A percentile compares a stretch with the other conserved stretches of the same genome.
Evolutionary conservation across 2,888 invertebrate genomes (phyloP).

Genomic region (Rhagonycha fulva): DNA sequence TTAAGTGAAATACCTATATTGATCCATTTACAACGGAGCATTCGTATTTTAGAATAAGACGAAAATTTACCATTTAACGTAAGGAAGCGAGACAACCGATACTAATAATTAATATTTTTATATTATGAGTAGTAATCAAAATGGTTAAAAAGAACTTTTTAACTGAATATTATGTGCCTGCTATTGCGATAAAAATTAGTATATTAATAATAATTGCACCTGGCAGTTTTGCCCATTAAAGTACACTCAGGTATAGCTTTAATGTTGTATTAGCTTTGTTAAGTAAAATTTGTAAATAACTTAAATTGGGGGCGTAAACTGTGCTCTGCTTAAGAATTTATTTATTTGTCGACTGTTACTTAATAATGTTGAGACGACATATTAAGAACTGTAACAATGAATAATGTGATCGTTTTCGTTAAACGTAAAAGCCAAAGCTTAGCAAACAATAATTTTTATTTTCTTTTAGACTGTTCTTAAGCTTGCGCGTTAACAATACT

Average conservation of each 20-base stretch:
- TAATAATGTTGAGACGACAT: background rate
- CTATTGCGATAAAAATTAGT: slow-evolving; percentile 9
- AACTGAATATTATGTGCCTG: slow-evolving; percentile 23
- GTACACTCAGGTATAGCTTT: slow-evolving; percentile 29
- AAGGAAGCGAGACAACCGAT: background rate
- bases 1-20: background rate
- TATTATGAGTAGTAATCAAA: slow-evolving; percentile 7
- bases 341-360: background rate
- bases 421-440: slow-evolving; percentile 1
- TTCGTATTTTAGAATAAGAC: background rate
- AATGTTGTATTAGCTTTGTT: slow-evolving; percentile 16
- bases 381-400: background rate
- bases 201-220: slow-evolving; percentile 14
- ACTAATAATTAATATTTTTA: slow-evolving; percentile 1
- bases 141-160: slow-evolving; percentile 9
- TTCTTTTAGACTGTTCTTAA: background rate
- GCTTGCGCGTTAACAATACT: background rate
- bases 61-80: background rate
- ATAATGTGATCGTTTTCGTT: background rate
- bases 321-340: background rate
- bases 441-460: background rate
- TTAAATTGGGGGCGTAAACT: background rate
- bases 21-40: background rate
- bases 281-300: slow-evolving; percentile 1
- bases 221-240: slow-evolving; percentile 18